Evolutionary conservation across 2,113 vertebrate species (phyloP).

Genomic region (Gnathonemus echidnorhynchus): DNA sequence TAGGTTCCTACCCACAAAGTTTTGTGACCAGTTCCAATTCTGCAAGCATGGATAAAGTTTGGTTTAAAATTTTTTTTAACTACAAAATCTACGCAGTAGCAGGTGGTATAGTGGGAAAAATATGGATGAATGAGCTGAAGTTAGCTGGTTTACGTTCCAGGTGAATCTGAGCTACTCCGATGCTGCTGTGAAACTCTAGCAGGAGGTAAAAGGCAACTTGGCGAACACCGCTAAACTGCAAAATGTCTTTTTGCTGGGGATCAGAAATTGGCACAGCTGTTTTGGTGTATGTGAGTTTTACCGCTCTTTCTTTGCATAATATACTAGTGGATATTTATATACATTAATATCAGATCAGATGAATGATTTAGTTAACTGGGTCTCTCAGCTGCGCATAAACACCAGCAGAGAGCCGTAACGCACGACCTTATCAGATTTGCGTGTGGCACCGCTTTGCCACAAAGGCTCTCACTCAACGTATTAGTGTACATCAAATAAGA

Average conservation of each 20-base stretch:
- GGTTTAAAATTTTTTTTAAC: background rate
- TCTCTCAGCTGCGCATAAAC: background rate
- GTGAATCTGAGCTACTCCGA: background rate
- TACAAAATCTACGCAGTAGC: background rate
- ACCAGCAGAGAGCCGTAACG: background rate
- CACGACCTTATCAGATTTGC: background rate
- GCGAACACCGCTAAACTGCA: background rate
- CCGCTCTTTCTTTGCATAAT: background rate
- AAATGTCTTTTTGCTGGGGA: background rate
- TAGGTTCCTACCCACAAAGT: background rate
- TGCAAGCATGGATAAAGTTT: background rate
- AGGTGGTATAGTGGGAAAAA: background rate
- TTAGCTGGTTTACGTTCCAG: background rate
- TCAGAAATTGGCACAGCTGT: background rate
- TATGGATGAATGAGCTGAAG: background rate
- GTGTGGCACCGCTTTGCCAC: background rate
- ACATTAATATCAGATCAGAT: background rate
- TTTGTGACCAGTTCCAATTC: background rate
- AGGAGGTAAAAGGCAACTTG: background rate
- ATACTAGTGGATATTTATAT: background rate
- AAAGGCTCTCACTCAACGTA: constrained; percentile 11
- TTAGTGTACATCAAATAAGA: background rate
- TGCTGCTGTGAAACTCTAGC: background rate
- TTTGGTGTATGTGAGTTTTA: background rate
- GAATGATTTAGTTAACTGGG: background rate